Base-by-base conservation (phyloP, 2,888 invertebrate species). In the Megalurothrips usitatus region DNA sequence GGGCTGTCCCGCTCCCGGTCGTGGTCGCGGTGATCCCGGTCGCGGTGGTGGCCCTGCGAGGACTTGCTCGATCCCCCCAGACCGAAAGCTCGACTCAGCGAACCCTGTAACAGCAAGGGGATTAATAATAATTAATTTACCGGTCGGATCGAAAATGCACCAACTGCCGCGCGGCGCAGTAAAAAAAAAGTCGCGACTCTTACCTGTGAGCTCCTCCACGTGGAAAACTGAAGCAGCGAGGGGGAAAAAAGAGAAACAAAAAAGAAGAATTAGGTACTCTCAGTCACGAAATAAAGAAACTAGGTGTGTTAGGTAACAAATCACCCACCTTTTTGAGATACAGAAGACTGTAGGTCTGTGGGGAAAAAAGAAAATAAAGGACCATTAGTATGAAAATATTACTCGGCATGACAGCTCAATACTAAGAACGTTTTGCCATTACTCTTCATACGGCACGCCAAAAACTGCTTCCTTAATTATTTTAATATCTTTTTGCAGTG, bases 61-160 rank as follows among this genome's bases (percentile, higher is more conserved):
- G 63, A 78, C 81, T 90, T 89, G 84, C 92, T 90, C 8, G 92
- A 87, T 82, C 87, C 34, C 6, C 34, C 89, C 52, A 90, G 86
- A 79, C 94, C 94, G 68, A 94, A 87, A 6, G 93, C 94, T 82
- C 93, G 89, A 82, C 92, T 92, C 86, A 94, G 89, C 79, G 93
- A 93, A 83, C 93, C 93, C 94, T 94, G 87, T 85, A 82, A 79
- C 83, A 82, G 81, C 81, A 83, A 83, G 17, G 34, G 34, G 17
- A 58, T n/a, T n/a, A n/a, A n/a, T n/a, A n/a, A n/a, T n/a, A n/a
- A n/a, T 43, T 43, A 4, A 81, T 68, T 12, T 34, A 11, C 11
- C 79, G 2, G 43, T 47, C 8, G 68, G 79, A 47, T 80, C 28
- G n/a, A 78, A 52, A 52, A 12, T 52, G 52, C 12, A 52, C 12